Conservation (phyloP, 2,113 vertebrate genomes). For the Suncus etruscus region DNA sequence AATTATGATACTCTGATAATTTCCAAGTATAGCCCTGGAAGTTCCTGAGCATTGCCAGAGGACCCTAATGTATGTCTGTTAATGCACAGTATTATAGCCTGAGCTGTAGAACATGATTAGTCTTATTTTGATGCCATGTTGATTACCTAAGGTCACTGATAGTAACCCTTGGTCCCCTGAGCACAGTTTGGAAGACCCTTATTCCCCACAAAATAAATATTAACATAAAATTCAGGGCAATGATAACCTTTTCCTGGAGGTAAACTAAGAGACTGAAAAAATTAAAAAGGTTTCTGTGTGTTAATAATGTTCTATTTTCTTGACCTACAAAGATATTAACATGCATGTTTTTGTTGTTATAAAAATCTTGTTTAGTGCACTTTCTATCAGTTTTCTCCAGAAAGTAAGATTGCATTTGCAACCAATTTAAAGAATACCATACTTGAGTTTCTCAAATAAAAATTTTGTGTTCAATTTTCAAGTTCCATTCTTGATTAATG, state of each 20-base stretch:
- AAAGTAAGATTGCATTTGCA: not conserved
- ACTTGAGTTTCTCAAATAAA: constrained; percentile 11
- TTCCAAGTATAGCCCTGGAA: no score
- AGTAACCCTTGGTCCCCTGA: no score
- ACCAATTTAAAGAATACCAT: not conserved
- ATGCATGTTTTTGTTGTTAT: not conserved
- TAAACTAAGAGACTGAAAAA: not conserved
- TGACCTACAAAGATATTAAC: not conserved
- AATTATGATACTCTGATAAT: no score
- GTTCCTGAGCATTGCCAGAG: no score
- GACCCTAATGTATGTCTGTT: no score
- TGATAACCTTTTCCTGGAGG: not conserved
- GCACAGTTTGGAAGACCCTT: no score
- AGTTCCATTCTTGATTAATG: constrained; percentile 8
- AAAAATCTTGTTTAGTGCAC: not conserved
- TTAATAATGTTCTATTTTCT: not conserved
- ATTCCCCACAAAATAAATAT: no score
- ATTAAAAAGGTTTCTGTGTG: not conserved
- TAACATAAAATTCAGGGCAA: not conserved
- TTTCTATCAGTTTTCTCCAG: not conserved
- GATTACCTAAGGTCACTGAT: no score
- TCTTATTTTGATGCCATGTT: no score
- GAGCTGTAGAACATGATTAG: no score
- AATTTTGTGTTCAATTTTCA: constrained; percentile 7
- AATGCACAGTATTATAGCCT: no score